A percentile compares a stretch with the other conserved stretches of the same genome.
These are phyloP conservation scores for Amphipoea oculea DNA, from an alignment of 2,888 invertebrate species.

Conservation along the genomic window DNA sequence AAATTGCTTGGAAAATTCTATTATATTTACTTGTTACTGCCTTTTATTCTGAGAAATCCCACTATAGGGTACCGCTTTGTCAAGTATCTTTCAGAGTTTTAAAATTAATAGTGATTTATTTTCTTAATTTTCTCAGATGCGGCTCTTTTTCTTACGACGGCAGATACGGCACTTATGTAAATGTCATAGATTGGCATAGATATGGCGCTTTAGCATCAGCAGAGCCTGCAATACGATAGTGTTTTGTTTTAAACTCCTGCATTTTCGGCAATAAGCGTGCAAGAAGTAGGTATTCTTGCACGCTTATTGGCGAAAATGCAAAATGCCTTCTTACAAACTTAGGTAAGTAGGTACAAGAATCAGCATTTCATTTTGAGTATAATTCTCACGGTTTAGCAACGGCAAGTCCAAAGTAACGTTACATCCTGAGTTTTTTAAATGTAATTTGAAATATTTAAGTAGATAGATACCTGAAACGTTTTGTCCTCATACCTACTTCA, in stretches of 20 bases:
- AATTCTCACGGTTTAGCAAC: neutral
- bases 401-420: neutral
- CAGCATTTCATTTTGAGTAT: neutral
- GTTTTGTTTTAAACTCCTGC: neutral
- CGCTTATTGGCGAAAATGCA: neutral
- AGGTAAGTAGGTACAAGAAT: neutral
- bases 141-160: neutral
- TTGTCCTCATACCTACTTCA: neutral
- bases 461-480: neutral
- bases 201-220: neutral
- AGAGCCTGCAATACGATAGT: neutral
- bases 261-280: neutral
- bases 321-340: neutral
- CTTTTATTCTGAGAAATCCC: conserved; percentile 8
- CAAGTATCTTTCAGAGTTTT: neutral
- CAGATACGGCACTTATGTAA: neutral
- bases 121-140: neutral
- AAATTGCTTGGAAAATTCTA: conserved; percentile 20
- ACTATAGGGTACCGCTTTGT: no score
- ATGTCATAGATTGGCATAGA: neutral
- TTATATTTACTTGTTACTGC: neutral
- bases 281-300: neutral
- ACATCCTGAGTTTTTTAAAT: neutral
- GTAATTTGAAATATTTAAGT: neutral
- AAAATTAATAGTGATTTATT: neutral